Evolutionary conservation across 2,113 vertebrate species (phyloP).

Genomic region (Laticauda laticaudata): DNA sequence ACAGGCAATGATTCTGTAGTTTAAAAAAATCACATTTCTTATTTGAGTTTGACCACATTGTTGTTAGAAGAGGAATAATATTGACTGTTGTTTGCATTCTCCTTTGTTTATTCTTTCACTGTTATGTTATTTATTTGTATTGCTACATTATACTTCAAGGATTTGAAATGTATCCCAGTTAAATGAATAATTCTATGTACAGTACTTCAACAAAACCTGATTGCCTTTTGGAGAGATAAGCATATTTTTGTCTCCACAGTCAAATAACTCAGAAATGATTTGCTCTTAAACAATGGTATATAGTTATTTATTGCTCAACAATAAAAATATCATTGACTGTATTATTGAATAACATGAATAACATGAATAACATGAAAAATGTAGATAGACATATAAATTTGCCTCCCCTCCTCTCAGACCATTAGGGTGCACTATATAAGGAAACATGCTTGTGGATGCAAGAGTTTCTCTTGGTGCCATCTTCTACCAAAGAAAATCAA

Average conservation of each 20-base stretch:
- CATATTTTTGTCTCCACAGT: background rate
- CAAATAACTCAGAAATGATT: background rate
- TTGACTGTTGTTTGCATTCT: background rate
- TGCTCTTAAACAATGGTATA: background rate
- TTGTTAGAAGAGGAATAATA: background rate
- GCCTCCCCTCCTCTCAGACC: background rate
- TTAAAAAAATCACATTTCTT: constrained; percentile 40
- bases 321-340: background rate
- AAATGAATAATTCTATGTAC: background rate
- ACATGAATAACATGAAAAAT: background rate
- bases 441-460: background rate
- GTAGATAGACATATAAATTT: background rate
- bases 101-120: constrained; percentile 7
- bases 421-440: background rate
- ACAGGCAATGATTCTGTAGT: constrained; percentile 24
- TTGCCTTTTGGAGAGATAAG: background rate
- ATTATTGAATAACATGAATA: background rate
- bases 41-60: background rate
- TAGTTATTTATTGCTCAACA: background rate
- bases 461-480: background rate
- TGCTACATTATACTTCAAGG: accelerated
- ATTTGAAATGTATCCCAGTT: background rate
- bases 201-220: background rate
- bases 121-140: background rate
- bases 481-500: background rate